These are phyloP conservation scores for Stenotaenia linearis DNA, from an alignment of 2,888 invertebrate species.

Conservation along the genomic window DNA sequence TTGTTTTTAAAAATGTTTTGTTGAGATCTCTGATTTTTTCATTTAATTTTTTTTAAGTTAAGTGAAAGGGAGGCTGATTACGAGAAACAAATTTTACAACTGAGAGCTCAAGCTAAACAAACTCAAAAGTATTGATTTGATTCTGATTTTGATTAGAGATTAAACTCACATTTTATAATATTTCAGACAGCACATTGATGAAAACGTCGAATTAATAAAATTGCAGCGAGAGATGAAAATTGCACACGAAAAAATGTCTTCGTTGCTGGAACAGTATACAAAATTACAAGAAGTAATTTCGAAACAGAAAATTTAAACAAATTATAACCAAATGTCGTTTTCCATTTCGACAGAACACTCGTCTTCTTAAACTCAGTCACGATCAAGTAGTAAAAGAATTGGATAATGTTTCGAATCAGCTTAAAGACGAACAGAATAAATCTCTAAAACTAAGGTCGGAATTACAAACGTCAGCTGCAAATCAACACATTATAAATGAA, in stretches of 20 bases:
- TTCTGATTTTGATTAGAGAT: background rate
- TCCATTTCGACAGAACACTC: background rate
- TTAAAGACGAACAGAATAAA: constrained; percentile 21
- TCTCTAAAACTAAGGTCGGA: background rate
- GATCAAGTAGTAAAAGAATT: background rate
- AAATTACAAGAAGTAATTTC: constrained; percentile 28
- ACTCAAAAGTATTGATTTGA: background rate
- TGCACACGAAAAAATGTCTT: background rate
- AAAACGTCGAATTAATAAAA: constrained; percentile 28
- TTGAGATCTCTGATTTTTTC: background rate
- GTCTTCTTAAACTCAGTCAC: background rate
- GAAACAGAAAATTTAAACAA: background rate
- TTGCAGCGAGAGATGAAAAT: constrained; percentile 24
- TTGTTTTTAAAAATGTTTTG: background rate
- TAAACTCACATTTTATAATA: background rate
- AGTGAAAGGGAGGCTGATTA: background rate
- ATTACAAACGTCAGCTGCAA: background rate
- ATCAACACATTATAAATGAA: background rate
- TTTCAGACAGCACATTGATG: background rate
- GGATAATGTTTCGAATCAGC: background rate
- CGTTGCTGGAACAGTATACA: constrained; percentile 3
- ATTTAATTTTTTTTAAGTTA: background rate
- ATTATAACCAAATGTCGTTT: background rate
- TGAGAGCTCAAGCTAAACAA: background rate
- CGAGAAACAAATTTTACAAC: background rate